Conservation (phyloP, 1,140 invertebrate genomes). For the Maniola jurtina region DNA sequence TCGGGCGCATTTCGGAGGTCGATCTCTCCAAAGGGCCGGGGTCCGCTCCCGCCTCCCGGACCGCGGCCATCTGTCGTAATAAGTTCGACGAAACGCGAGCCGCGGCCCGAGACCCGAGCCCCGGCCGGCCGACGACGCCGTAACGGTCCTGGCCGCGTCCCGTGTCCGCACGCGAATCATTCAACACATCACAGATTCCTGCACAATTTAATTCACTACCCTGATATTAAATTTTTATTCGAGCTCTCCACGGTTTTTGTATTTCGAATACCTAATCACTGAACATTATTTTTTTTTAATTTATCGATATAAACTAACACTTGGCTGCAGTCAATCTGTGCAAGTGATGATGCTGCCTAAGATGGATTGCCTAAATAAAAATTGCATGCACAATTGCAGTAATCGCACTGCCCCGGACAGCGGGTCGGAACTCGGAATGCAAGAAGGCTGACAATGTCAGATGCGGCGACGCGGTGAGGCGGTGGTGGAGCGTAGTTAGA, state of each 20-base stretch:
- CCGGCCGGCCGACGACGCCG: slow-evolving; percentile 47
- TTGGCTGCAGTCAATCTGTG: no score
- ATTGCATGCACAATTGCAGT: slow-evolving; percentile 47
- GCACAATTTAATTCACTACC: slow-evolving; percentile 30
- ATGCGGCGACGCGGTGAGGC: slow-evolving; percentile 42
- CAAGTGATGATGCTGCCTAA: no score
- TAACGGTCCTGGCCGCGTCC: slow-evolving; percentile 68
- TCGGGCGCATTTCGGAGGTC: slow-evolving; percentile 76
- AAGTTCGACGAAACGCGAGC: slow-evolving; percentile 66
- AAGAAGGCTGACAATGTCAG: slow-evolving; percentile 54
- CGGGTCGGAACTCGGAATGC: slow-evolving; percentile 55
- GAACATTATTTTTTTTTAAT: no score
- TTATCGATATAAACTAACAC: no score
- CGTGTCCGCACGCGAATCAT: slow-evolving; percentile 63
- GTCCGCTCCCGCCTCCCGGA: slow-evolving; percentile 66
- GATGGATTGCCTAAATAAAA: slow-evolving; percentile 20
- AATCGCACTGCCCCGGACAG: slow-evolving; percentile 40
- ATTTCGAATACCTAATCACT: neutral
- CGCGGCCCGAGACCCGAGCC: slow-evolving; percentile 42
- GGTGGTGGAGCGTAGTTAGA: slow-evolving; percentile 47
- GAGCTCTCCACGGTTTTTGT: slow-evolving; percentile 9
- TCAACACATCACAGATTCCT: slow-evolving; percentile 40
- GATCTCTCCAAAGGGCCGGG: slow-evolving; percentile 72
- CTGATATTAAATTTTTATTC: slow-evolving; percentile 18
- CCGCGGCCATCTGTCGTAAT: slow-evolving; percentile 73